phyloP scores from a whole-genome alignment of 1,140 invertebrate genomes.

The Galleria mellonella region DNA sequence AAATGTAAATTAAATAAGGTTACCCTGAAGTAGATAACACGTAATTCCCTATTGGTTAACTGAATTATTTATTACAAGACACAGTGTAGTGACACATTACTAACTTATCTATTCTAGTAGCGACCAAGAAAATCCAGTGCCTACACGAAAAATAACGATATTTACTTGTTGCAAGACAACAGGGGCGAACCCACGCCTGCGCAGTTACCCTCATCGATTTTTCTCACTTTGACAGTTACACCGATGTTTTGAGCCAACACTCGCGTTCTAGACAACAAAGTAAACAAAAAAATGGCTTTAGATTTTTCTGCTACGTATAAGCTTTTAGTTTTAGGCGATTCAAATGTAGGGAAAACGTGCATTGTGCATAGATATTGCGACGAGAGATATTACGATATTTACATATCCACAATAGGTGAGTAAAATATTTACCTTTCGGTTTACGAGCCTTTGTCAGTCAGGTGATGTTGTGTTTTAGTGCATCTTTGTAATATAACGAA shows the following conservation, averaged over 20 bases:
- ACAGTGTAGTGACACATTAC: not conserved
- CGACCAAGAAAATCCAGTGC: slow-evolving; percentile 8
- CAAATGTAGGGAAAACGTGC: slow-evolving; percentile 94
- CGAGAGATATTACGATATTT: slow-evolving; percentile 92
- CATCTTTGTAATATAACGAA: slow-evolving; percentile 19
- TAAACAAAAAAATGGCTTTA: slow-evolving; percentile 82
- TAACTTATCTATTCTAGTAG: too few relatives aligned
- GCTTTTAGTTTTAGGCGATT: slow-evolving; percentile 91
- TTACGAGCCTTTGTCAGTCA: slow-evolving; percentile 48
- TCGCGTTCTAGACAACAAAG: slow-evolving; percentile 43
- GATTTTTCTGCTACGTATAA: slow-evolving; percentile 90
- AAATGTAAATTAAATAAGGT: too few relatives aligned
- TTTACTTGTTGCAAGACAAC: slow-evolving; percentile 34
- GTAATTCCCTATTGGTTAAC: too few relatives aligned
- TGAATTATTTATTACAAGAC: not conserved
- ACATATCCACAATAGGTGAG: slow-evolving; percentile 94
- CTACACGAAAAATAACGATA: slow-evolving; percentile 9
- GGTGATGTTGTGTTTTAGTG: slow-evolving; percentile 37
- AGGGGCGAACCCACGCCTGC: slow-evolving; percentile 48
- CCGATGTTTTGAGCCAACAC: slow-evolving; percentile 59
- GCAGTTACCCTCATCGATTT: slow-evolving; percentile 61
- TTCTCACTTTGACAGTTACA: slow-evolving; percentile 67
- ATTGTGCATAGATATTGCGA: slow-evolving; percentile 93
- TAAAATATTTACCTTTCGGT: slow-evolving; percentile 44
- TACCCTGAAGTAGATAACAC: too few relatives aligned